Evolutionary conservation across 2,113 vertebrate genomes (phyloP), one percentile per base, ranked within the genome.

Genomic region (Plecotus auritus): DNA sequence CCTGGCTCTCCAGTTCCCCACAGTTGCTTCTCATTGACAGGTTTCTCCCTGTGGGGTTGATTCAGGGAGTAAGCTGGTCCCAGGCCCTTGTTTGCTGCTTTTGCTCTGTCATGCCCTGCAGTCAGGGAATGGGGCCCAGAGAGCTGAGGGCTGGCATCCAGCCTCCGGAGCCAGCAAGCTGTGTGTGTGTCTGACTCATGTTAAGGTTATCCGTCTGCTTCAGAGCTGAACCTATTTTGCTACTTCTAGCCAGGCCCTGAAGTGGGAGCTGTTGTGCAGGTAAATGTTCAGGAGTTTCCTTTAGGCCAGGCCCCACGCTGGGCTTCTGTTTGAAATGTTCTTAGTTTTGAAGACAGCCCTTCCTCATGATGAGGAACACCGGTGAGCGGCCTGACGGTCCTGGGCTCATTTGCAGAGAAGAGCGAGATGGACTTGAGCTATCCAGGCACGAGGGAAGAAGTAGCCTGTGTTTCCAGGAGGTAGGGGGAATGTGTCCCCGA

Each of bases 211-310:
- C 16, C 1, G 95, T 88, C 69, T 78, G 91, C 90, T 76, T 95
- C 56, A 40, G 78, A 86, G 49, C 61, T 17, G 51, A 37, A n/a
- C 45, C 7, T 47, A 9, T 16, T 87, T 87, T 64, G 69, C 14
- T 93, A 7, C 85, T 83, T 72, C 0, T 2, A 35, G 85, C 92
- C 92, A 72, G 97, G 94, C 94, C 83, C 94, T 49, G 59, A 93
- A 85, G 95, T 92, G 95, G 95, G 85, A 96, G 82, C 49, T 92
- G 26, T 87, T 40, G 4, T 94, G 74, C 80, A 88, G 77, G 94
- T 91, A 93, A 28, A 66, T 91, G 90, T 97, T 86, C 70, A 90
- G 91, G 64, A 94, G 67, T 91, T 95, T 47, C 91, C 54, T 94
- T 92, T 32, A 83, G 91, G 90, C 83, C 4, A 83, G 91, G 90